Evolutionary conservation across 1,140 invertebrate species (phyloP), one percentile per base, ranked within the genome.

Genomic region (Steinernema feltiae): DNA sequence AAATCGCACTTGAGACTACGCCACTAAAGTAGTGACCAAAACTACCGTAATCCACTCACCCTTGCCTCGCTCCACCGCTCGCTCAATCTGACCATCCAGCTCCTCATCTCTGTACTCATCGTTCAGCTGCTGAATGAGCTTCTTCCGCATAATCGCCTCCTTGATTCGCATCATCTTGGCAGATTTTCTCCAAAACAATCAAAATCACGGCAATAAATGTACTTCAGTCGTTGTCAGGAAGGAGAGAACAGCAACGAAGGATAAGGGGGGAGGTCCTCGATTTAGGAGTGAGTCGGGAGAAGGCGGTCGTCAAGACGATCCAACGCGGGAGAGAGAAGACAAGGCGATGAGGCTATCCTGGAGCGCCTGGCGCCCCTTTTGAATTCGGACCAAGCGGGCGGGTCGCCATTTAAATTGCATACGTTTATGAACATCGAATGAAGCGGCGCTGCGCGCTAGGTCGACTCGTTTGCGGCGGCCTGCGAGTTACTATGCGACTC

Each of bases 111-210:
- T 72, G 69, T 78, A 85, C 29, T 84, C 84, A 30, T 84, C 83
- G 48, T 84, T 84, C 24, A 84, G 72, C 74, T 85, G 76, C 32
- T 84, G 83, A 72, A 84, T 84, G 32, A 84, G 78, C 69, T 82
- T 84, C 32, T 81, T 72, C 24, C 83, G 69, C 69, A 83, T 78
- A 48, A 84, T 84, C 69, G 84, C 84, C 75, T 84, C 84, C 72
- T 86, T 85, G 72, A 84, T 84, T 74, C 83, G 83, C 83, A 84
- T 86, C 83, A 84, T 84, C 81, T 83, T 83, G 84, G 35, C 15
- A 2, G 15, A 12, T 71, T 24, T 63, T 15, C 53, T 63, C 3
- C 53, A 12, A 27, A 63, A n/a, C 15, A 12, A 3, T 7, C 24
- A 27, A 15, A 63, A 15, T 7, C 53, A n/a, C 53, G 53, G 2